Conservation (phyloP, 2,888 invertebrate genomes). For the Tortrix viridana region DNA sequence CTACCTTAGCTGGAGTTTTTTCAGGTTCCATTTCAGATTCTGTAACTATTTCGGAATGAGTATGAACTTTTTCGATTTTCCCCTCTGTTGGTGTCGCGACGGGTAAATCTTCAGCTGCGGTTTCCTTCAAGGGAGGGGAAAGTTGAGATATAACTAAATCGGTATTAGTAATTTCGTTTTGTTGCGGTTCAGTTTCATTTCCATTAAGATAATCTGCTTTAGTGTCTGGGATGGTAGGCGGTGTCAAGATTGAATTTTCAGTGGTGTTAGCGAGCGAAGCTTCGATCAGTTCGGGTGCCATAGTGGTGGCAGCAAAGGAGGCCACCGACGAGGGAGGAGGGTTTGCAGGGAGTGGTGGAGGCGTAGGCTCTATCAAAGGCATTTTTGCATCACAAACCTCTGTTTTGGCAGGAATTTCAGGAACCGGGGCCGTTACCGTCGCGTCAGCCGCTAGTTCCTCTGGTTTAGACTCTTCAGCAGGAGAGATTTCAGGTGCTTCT, state of each 20-base stretch:
- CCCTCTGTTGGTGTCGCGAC: conserved; percentile 15
- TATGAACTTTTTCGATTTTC: background rate
- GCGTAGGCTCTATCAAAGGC: conserved; percentile 87
- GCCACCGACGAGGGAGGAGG: conserved; percentile 90
- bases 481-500: conserved; percentile 55
- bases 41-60: background rate
- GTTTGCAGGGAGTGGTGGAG: conserved; percentile 89
- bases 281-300: conserved; percentile 82
- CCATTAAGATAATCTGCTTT: conserved; percentile 47
- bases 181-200: conserved; percentile 14
- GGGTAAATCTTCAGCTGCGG: conserved; percentile 12
- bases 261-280: conserved; percentile 75
- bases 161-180: conserved; percentile 25
- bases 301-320: conserved; percentile 88
- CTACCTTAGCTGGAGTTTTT: background rate
- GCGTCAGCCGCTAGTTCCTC: conserved; percentile 64
- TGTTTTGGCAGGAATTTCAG: conserved; percentile 76
- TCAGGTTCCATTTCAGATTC: conserved; percentile 7
- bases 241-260: conserved; percentile 63
- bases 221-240: conserved; percentile 55
- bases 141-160: conserved; percentile 33
- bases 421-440: conserved; percentile 65
- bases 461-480: conserved; percentile 61
- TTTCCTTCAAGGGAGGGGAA: conserved; percentile 37
- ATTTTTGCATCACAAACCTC: conserved; percentile 83